A percentile compares a stretch with the other conserved stretches of the same genome.
These are phyloP conservation scores for Oligia fasciuncula DNA, from an alignment of 2,888 invertebrate species.

Conservation along the genomic window DNA sequence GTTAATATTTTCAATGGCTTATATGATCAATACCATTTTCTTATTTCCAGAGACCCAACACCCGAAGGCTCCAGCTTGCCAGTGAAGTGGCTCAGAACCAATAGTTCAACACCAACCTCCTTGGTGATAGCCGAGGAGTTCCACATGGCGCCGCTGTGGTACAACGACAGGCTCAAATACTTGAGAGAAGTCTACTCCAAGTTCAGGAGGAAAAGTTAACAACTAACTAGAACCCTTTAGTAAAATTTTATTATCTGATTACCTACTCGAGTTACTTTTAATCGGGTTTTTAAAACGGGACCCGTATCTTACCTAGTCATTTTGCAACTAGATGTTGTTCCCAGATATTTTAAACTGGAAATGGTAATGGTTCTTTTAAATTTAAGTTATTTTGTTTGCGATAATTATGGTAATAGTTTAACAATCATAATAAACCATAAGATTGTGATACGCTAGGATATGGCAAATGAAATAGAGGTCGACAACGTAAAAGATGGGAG, in stretches of 20 bases:
- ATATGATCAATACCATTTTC: neutral
- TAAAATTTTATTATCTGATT: neutral
- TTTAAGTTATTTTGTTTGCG: neutral
- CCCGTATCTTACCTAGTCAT: slow-evolving; percentile 12
- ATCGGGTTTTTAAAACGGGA: slow-evolving; percentile 3
- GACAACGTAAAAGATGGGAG: too few species aligned
- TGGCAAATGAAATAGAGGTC: too few species aligned
- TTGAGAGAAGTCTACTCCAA: slow-evolving; percentile 77
- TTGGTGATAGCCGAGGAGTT: slow-evolving; percentile 77
- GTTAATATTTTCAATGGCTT: neutral
- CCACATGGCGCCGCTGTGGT: slow-evolving; percentile 75
- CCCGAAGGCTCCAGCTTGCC: slow-evolving; percentile 74
- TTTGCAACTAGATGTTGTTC: neutral
- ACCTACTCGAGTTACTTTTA: slow-evolving; percentile 3
- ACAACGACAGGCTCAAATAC: slow-evolving; percentile 73
- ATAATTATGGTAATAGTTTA: neutral
- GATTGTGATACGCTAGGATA: too few species aligned
- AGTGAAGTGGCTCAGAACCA: slow-evolving; percentile 75
- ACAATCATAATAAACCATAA: neutral
- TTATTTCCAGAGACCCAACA: slow-evolving; percentile 79
- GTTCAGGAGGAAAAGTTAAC: slow-evolving; percentile 72
- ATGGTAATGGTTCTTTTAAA: slow-evolving; percentile 6
- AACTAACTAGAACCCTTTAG: neutral
- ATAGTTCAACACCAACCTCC: slow-evolving; percentile 66
- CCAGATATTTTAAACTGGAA: slow-evolving; percentile 5